Percentiles rank a stretch among this genome's conserved stretches.
Evolutionary conservation across 2,888 invertebrate species (phyloP).

Genomic region (Lampropteryx suffumata): DNA sequence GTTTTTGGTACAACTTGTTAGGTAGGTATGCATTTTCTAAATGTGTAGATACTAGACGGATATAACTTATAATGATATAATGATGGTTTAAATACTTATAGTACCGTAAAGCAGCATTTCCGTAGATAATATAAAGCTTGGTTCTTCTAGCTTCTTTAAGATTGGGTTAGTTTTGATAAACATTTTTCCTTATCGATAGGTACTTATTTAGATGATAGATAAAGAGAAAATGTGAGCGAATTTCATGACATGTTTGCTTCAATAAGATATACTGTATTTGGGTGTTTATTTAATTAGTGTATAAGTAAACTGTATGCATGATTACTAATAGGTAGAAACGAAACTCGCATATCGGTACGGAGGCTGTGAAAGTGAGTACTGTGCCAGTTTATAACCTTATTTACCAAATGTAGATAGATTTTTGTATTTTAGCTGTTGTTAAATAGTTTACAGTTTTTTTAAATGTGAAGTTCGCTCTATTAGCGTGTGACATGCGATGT

Average conservation of each 20-base stretch:
- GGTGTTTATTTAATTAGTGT: slow-evolving; percentile 27
- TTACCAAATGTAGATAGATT: slow-evolving; percentile 41
- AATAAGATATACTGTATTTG: slow-evolving; percentile 14
- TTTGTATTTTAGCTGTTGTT: slow-evolving; percentile 6
- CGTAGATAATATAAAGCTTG: slow-evolving; percentile 4
- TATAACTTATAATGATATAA: not conserved
- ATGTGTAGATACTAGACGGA: not conserved
- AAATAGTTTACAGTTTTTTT: slow-evolving; percentile 12
- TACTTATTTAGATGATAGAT: slow-evolving; percentile 23
- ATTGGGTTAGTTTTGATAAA: slow-evolving; percentile 17
- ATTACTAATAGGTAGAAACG: slow-evolving; percentile 16
- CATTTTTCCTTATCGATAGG: slow-evolving; percentile 18
- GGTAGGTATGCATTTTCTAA: slow-evolving; percentile 16
- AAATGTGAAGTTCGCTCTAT: not conserved
- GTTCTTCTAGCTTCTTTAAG: slow-evolving; percentile 15
- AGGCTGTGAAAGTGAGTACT: slow-evolving; percentile 59
- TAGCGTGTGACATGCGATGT: slow-evolving; percentile 26
- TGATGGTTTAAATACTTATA: slow-evolving; percentile 1
- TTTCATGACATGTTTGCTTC: slow-evolving; percentile 55
- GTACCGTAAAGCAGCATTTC: slow-evolving; percentile 15
- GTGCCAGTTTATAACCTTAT: slow-evolving; percentile 47
- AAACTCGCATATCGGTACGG: slow-evolving; percentile 40
- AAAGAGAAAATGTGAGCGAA: slow-evolving; percentile 47
- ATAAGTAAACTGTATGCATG: slow-evolving; percentile 18
- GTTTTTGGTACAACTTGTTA: slow-evolving; percentile 9